Base-by-base conservation (phyloP, 2,888 invertebrate species). In the Sarcophaga subvicina region DNA sequence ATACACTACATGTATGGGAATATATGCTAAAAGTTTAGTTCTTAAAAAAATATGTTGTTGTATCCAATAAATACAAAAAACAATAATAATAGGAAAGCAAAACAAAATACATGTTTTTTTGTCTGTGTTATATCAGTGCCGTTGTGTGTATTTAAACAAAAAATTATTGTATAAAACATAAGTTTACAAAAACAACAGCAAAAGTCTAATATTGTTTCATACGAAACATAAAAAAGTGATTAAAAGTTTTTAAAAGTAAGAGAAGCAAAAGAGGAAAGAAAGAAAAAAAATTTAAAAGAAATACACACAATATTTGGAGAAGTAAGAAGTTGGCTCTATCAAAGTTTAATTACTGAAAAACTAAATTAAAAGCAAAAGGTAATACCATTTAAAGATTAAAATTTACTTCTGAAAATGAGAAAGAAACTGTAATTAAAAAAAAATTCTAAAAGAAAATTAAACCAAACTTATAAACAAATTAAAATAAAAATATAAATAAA, bases 21-120 rank as follows among this genome's bases (percentile, higher is more conserved):
- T 37, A 54, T 71, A 72, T 45, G 73, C 27, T 75, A 62, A 72
- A 66, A 73, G 62, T 72, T 73, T 71, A 77, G 60, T 83, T 78
- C 72, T 78, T 60, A 3, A 1, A 14, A 10, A 64, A 6, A 11
- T 5, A 2, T 82, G 67, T 69, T 80, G 71, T 71, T 71, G 66
- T 80, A 66, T 70, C 49, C 54, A 49, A 64, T 3, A 80, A 75
- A 84, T 80, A 84, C 75, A 80, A 76, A 79, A 76, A 79, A 66
- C 60, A 54, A 76, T 5, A 17, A 54, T 54, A 54, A 54, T 54
- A 63, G n/a, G 49, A 47, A 64, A 75, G 49, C 64, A 80, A 76
- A 22, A 80, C 45, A 80, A 72, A 20, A 67, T 73, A 3, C 60
- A 66, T 47, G 59, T 49, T 54, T 17, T 17, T 66, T 59, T 47